Conservation (phyloP, 2,888 invertebrate species). For the Agriotes lineatus region DNA sequence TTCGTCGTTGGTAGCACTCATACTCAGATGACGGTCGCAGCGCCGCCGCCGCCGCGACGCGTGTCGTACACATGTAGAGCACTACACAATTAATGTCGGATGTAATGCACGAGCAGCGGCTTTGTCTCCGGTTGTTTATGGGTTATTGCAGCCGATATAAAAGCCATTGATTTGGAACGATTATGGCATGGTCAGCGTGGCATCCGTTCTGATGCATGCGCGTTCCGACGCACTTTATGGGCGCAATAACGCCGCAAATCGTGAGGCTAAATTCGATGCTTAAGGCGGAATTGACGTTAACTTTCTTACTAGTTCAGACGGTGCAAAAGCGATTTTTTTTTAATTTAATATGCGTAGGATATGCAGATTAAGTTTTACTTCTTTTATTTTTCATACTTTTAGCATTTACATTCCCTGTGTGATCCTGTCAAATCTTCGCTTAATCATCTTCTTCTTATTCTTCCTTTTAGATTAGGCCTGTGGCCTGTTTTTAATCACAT, state of each 20-base stretch:
- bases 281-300: no score
- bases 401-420: no score
- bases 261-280: background rate
- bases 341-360: no score
- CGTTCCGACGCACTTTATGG: conserved; percentile 50
- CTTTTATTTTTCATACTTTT: no score
- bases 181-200: conserved; percentile 57
- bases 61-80: conserved; percentile 66
- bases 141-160: conserved; percentile 64
- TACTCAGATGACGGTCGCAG: conserved; percentile 42
- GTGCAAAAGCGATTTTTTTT: no score
- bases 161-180: conserved; percentile 63
- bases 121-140: conserved; percentile 64
- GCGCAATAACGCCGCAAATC: conserved; percentile 29
- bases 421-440: no score
- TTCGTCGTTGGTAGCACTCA: conserved; percentile 29
- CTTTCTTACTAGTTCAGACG: no score
- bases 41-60: conserved; percentile 62
- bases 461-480: no score
- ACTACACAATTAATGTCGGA: conserved; percentile 64
- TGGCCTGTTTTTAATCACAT: no score
- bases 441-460: no score
- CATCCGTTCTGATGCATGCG: conserved; percentile 48
- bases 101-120: conserved; percentile 63
- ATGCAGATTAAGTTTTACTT: no score